A percentile compares a stretch with the other conserved stretches of the same genome.
Conservation (phyloP, 1,140 invertebrate species). For the Halesus radiatus region DNA sequence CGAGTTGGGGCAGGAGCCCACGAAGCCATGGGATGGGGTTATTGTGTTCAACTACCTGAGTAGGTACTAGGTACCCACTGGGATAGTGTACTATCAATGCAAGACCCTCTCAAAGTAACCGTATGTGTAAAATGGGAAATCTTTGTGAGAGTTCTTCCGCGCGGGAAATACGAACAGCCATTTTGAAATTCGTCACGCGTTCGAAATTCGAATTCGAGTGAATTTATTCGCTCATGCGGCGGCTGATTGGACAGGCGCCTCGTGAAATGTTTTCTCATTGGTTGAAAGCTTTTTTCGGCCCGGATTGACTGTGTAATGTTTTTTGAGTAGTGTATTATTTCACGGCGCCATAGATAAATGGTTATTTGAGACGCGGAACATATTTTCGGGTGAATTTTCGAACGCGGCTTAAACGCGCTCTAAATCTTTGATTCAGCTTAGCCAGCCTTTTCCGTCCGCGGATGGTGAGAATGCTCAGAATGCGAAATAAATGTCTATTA, state of each 20-base stretch:
- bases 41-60: too few species aligned
- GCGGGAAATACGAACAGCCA: slow-evolving; percentile 8
- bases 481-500: too few species aligned
- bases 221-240: slow-evolving; percentile 51
- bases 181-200: slow-evolving; percentile 54
- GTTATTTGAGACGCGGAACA: slow-evolving; percentile 9
- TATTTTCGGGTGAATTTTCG: slow-evolving; percentile 22
- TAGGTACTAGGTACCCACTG: neutral
- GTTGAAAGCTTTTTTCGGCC: slow-evolving; percentile 35
- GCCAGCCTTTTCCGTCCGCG: too few species aligned
- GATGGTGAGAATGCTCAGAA: too few species aligned
- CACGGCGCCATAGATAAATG: slow-evolving; percentile 24
- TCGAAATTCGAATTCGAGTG: slow-evolving; percentile 56
- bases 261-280: slow-evolving; percentile 40
- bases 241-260: slow-evolving; percentile 47
- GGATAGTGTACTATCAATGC: neutral
- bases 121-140: slow-evolving; percentile 17
- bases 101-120: neutral
- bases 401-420: neutral
- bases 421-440: slow-evolving; percentile 7
- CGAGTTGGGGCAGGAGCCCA: too few species aligned
- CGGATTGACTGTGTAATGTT: slow-evolving; percentile 42
- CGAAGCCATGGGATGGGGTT: too few species aligned
- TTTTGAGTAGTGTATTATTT: slow-evolving; percentile 44
- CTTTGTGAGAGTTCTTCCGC: neutral